A percentile compares a stretch with the other conserved stretches of the same genome.
These are phyloP conservation scores for Zygogramma bicolorata DNA, from an alignment of 2,888 invertebrate genomes.

Conservation along the genomic window DNA sequence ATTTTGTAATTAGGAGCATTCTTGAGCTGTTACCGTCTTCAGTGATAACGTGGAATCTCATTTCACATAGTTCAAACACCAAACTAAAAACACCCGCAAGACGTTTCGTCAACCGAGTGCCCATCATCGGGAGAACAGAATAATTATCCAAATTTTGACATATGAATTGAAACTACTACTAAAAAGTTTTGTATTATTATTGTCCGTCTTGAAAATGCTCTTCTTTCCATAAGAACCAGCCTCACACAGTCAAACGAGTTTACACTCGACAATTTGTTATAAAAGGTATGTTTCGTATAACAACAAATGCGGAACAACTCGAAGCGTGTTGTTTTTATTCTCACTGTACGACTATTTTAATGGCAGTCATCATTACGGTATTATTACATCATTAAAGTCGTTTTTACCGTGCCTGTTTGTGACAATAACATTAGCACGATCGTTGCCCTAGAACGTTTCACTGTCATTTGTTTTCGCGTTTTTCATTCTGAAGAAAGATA, in stretches of 20 bases:
- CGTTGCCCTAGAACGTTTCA: neutral
- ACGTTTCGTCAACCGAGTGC: no score
- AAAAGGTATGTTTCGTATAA: neutral
- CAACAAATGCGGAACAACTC: neutral
- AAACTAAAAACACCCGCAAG: no score
- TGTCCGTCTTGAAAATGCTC: no score
- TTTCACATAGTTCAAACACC: no score
- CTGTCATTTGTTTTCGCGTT: neutral
- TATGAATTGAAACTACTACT: no score
- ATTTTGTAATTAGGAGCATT: no score
- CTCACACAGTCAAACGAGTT: neutral
- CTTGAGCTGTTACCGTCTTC: no score
- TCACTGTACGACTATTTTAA: neutral
- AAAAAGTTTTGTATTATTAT: no score
- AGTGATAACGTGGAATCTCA: no score
- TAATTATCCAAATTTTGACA: no score
- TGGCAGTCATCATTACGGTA: neutral
- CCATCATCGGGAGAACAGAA: no score
- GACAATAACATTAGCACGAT: neutral
- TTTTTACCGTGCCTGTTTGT: slow-evolving; percentile 1
- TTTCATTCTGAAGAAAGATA: neutral
- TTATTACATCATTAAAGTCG: neutral
- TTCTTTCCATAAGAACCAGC: no score
- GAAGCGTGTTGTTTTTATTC: neutral
- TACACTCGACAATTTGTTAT: neutral